These are phyloP conservation scores for Scolopax bukidnonensis DNA, from an alignment of 2,797 vertebrate genomes.

Conservation along the genomic window DNA sequence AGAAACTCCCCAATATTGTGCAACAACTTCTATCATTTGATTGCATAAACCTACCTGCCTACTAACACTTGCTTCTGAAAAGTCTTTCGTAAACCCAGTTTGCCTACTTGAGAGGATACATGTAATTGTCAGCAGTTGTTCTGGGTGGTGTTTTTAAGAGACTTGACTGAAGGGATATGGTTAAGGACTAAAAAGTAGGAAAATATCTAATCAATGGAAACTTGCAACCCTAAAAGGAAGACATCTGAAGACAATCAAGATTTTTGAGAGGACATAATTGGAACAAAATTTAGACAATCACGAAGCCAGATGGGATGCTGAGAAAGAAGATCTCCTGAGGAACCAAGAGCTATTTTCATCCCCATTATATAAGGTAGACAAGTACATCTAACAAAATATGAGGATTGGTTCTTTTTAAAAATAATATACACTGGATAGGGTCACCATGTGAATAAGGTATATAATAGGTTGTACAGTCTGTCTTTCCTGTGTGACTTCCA, in stretches of 20 bases:
- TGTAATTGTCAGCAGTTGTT: neutral
- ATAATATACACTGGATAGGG: neutral
- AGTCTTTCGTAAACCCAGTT: neutral
- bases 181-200: neutral
- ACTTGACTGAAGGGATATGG: neutral
- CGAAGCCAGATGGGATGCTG: neutral
- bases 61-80: neutral
- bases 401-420: neutral
- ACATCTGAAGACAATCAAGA: neutral
- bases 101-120: neutral
- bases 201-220: neutral
- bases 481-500: slow-evolving; percentile 58
- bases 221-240: neutral
- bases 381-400: neutral
- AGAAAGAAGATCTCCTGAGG: neutral
- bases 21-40: neutral
- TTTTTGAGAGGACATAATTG: neutral
- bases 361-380: neutral
- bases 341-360: neutral
- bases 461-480: neutral
- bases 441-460: slow-evolving; percentile 15
- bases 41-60: neutral
- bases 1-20: neutral
- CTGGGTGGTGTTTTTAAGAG: neutral
- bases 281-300: neutral